These are phyloP conservation scores for Phataginus tetradactyla DNA, from an alignment of 2,797 vertebrate species.

Conservation along the genomic window DNA sequence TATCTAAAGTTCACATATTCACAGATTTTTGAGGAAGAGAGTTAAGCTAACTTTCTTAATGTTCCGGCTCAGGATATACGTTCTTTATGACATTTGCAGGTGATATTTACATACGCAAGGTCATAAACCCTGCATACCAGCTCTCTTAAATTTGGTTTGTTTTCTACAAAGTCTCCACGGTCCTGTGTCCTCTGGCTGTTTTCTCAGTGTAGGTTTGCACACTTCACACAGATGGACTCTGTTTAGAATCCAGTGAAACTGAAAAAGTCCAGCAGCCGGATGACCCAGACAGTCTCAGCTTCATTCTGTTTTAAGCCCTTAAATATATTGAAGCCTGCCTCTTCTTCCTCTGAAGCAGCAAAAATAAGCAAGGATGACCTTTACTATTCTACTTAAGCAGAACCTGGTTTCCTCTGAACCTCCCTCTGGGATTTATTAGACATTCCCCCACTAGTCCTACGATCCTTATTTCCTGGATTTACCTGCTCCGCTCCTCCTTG, in stretches of 20 bases:
- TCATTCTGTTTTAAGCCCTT: slow-evolving; percentile 60
- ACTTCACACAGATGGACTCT: slow-evolving; percentile 2
- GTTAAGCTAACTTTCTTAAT: not conserved
- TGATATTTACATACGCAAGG: slow-evolving; percentile 12
- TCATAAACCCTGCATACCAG: not conserved
- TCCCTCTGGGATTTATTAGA: not conserved
- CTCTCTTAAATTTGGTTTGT: not conserved
- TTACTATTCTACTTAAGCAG: not conserved
- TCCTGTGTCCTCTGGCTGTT: not conserved
- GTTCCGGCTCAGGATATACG: not conserved
- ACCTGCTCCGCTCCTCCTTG: not conserved
- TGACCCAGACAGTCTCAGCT: slow-evolving; percentile 55
- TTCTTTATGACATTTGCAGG: not conserved
- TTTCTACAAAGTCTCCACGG: not conserved
- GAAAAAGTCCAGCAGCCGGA: not conserved
- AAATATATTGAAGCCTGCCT: slow-evolving; percentile 48
- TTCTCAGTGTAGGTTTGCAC: slow-evolving; percentile 1
- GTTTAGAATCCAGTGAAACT: slow-evolving; percentile 34
- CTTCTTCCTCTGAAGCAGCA: slow-evolving; percentile 33
- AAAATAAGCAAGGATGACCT: slow-evolving; percentile 68
- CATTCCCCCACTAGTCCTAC: not conserved
- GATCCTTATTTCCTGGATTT: not conserved
- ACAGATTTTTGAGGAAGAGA: not conserved
- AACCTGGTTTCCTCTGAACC: not conserved
- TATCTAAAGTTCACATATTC: not conserved